A percentile compares a stretch with the other conserved stretches of the same genome.
Evolutionary conservation across 2,888 invertebrate genomes (phyloP).

Genomic region (Barypeithes pellucidus): DNA sequence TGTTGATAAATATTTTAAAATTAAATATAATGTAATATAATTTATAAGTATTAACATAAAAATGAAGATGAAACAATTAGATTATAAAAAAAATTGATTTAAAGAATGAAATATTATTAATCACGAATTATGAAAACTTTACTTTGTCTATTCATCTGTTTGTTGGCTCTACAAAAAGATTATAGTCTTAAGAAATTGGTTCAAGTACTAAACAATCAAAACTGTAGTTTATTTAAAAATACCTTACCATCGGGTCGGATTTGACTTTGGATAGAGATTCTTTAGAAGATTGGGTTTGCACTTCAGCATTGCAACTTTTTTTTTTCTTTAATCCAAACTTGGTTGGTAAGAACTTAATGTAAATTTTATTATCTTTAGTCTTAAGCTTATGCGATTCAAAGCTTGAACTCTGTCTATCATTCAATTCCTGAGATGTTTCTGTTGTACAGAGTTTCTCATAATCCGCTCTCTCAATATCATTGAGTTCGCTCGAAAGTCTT

Average conservation of each 20-base stretch:
- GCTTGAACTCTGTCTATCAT: not conserved
- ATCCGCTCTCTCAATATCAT: constrained; percentile 5
- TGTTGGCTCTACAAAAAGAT: no score
- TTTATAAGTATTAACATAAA: no score
- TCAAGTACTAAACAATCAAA: no score
- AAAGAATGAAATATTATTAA: no score
- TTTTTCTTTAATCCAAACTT: constrained; percentile 36
- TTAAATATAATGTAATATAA: no score
- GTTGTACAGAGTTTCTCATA: not conserved
- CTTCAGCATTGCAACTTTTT: constrained; percentile 35
- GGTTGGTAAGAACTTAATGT: constrained; percentile 54
- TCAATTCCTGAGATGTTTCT: not conserved
- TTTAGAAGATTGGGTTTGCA: constrained; percentile 43
- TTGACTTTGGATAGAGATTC: constrained; percentile 31
- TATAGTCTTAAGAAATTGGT: no score
- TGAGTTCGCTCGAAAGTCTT: constrained; percentile 30
- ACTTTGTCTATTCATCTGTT: no score
- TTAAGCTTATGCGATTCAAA: constrained; percentile 17
- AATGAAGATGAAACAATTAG: no score
- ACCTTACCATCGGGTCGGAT: constrained; percentile 25
- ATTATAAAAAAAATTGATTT: no score
- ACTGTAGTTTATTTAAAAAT: constrained; percentile 16
- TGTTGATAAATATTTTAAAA: no score
- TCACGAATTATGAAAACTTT: no score
- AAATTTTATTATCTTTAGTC: constrained; percentile 51